Evolutionary conservation across 2,797 vertebrate genomes (phyloP).

Genomic region (Holocentrus rufus): DNA sequence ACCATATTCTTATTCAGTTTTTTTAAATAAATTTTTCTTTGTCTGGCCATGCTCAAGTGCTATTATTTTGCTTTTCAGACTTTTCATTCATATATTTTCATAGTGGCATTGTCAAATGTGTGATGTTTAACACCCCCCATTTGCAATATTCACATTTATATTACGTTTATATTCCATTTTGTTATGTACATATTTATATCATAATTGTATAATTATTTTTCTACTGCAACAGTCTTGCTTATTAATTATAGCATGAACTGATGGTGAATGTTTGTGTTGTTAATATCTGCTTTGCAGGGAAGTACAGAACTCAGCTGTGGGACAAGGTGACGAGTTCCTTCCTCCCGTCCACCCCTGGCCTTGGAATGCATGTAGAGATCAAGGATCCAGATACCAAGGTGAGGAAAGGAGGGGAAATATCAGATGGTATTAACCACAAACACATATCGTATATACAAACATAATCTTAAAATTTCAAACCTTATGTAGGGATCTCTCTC

Average conservation of each 20-base stretch:
- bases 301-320: conserved; percentile 94
- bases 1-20: no score
- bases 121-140: no score
- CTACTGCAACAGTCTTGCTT: background rate
- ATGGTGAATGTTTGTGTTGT: background rate
- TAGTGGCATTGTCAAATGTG: no score
- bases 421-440: background rate
- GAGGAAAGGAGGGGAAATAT: conserved; percentile 6
- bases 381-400: conserved; percentile 94
- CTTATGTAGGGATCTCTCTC: no score
- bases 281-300: conserved; percentile 80
- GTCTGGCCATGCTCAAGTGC: no score
- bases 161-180: no score
- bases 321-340: conserved; percentile 90
- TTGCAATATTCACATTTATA: no score
- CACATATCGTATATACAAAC: background rate
- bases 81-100: no score
- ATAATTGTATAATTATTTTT: no score
- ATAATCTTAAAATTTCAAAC: conserved; percentile 5
- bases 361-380: conserved; percentile 96
- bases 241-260: background rate
- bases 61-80: no score
- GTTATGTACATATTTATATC: no score
- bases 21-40: no score
- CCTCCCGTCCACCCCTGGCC: conserved; percentile 91